Evolutionary conservation across 2,888 invertebrate genomes (phyloP).

Genomic region (Drosophila helvetica): DNA sequence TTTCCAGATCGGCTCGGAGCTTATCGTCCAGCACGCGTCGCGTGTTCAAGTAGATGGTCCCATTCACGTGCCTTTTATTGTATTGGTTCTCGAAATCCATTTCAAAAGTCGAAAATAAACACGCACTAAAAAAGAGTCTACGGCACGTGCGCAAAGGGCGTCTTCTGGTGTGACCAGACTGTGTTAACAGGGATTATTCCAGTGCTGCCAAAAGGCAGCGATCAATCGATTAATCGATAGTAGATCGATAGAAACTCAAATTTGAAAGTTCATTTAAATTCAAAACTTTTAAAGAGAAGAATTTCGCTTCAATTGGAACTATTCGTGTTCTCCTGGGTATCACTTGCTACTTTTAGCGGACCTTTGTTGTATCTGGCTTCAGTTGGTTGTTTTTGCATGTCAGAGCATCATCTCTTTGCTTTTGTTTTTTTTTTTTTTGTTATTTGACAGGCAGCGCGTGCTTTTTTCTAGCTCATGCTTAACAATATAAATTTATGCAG

Average conservation of each 20-base stretch:
- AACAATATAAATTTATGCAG: constrained; percentile 76
- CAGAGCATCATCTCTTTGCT: constrained; percentile 30
- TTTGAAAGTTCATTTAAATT: no score
- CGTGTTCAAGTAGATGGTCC: constrained; percentile 71
- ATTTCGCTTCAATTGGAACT: neutral
- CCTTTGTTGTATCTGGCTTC: neutral
- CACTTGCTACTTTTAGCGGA: neutral
- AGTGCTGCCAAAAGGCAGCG: constrained; percentile 18
- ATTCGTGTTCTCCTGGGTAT: neutral
- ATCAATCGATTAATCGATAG: neutral
- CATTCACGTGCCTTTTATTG: constrained; percentile 65
- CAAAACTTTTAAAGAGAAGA: no score
- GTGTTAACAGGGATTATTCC: no score
- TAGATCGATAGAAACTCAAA: neutral
- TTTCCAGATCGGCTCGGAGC: constrained; percentile 49
- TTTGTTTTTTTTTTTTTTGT: constrained; percentile 20
- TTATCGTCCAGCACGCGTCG: constrained; percentile 6
- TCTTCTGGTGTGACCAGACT: neutral
- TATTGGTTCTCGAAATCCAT: constrained; percentile 28
- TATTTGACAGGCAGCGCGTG: constrained; percentile 72
- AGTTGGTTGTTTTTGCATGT: constrained; percentile 23
- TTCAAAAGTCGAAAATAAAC: neutral
- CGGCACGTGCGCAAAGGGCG: constrained; percentile 8
- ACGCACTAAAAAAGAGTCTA: neutral
- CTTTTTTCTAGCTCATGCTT: constrained; percentile 73